Evolutionary conservation across 2,888 invertebrate genomes (phyloP), one percentile per base, ranked within the genome.

Genomic region (Ennomos erosarius): DNA sequence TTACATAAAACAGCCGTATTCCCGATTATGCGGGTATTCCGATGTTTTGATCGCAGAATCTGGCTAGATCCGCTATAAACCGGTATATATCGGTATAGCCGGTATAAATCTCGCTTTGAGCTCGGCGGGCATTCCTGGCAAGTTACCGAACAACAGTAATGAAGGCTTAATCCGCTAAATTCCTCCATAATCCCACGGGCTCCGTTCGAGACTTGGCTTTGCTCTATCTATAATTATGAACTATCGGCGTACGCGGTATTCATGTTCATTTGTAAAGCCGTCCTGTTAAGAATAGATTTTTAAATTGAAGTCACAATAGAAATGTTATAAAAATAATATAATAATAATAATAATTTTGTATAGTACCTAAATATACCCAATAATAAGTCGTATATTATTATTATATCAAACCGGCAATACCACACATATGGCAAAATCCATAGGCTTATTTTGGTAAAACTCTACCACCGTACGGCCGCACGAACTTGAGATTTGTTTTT

Each of bases 121-220:
- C 76, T 71, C 75, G 71, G 62, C 68, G 66, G 69, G 78, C 77
- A 83, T 86, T 84, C 84, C 79, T 80, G 81, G 78, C 81, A 82
- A 85, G 82, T 84, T 81, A 79, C 81, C 78, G 83, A 84, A 85
- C 82, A 84, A 80, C 82, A 82, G 87, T 86, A 87, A 87, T 85
- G 87, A 87, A 84, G 84, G 81, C 79, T 85, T 85, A 87, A 87
- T 87, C 85, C 79, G 76, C 70, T 70, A 71, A 81, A 85, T 84
- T 82, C 84, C 81, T 74, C 79, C 74, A 79, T 84, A 85, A 82
- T 83, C 84, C 79, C 68, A 55, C 47, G 71, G 74, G 79, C 79
- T 77, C 70, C 64, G 68, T 59, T 68, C 62, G 69, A 75, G 74
- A 65, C 75, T 81, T 71, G 75, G 79, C 75, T 76, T 74, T 70